phyloP scores from a whole-genome alignment of 2,113 vertebrate species.

The Pteruthius melanotis region DNA sequence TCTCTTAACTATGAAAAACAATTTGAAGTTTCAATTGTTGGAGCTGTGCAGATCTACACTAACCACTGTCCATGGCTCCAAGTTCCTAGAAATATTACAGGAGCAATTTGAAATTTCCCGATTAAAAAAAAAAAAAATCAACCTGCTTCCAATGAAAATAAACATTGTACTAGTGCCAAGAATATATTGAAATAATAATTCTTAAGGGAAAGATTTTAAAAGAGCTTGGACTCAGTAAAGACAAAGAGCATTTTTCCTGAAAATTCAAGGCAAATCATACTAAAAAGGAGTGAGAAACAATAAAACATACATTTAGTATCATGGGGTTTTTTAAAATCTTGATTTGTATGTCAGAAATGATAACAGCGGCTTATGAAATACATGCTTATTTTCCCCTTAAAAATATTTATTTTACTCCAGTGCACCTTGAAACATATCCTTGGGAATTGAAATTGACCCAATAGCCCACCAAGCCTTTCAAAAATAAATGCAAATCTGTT shows the following conservation, averaged over 20 bases:
- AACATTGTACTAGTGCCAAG: neutral
- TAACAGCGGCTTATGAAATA: neutral
- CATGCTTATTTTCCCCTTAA: neutral
- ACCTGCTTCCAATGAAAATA: neutral
- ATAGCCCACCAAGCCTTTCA: neutral
- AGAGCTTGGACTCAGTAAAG: neutral
- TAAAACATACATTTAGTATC: neutral
- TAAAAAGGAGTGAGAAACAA: neutral
- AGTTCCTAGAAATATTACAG: neutral
- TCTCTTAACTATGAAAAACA: neutral
- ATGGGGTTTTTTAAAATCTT: neutral
- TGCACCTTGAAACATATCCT: neutral
- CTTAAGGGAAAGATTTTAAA: neutral
- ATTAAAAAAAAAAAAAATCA: neutral
- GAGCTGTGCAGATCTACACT: neutral
- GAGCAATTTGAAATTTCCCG: neutral
- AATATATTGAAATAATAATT: neutral
- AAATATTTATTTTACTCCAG: neutral
- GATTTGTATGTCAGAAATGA: neutral
- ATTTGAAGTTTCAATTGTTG: neutral
- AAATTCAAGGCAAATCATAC: neutral
- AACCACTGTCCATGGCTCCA: neutral
- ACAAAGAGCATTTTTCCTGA: neutral
- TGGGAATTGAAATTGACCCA: neutral
- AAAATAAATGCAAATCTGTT: neutral